Base-by-base conservation (phyloP, 2,888 invertebrate species). In the Drosophila nr. fundita region DNA sequence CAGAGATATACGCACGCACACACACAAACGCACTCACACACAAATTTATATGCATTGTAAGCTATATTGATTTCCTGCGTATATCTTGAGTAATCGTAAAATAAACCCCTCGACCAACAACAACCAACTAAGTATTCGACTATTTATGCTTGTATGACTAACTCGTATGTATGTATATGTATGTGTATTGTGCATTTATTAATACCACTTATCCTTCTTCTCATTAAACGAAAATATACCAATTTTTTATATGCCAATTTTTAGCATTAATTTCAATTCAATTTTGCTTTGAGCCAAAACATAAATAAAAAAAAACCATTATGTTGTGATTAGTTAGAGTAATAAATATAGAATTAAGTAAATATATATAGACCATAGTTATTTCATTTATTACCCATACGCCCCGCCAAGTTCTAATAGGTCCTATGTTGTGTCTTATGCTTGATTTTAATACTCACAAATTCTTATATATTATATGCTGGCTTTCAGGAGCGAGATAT, bases 31-130 rank as follows among this genome's bases (percentile, higher is more conserved):
- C 45, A 38, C 36, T 24, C 42, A 49, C 49, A 29, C 49, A 24
- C 32, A 81, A 67, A 68, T 74, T 76, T 57, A 66, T 74, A 74
- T 74, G 82, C 78, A 75, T 76, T 72, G 54, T 76, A 70, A 85
- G 76, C 73, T 69, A 59, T 84, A 82, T 80, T 80, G 84, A 89
- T 89, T 84, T 84, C 78, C 73, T 89, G 87, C 87, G 87, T 86
- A 68, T 83, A 87, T 72, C 76, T 84, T 83, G 66, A 84, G 68
- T 84, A 89, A 80, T 36, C 53, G 42, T 57, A 62, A 64, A 50
- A 40, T 24, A 18, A 40, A 36, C 6, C 55, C 55, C 55, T 52
- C 38, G 32, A 58, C 49, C 38, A 36, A 29, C 18, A 64, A 61
- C 52, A 38, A 24, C 49, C 60, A 50, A 49, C 40, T 30, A 64